Conservation (phyloP, 2,888 invertebrate genomes). For the Agrotis exclamationis region DNA sequence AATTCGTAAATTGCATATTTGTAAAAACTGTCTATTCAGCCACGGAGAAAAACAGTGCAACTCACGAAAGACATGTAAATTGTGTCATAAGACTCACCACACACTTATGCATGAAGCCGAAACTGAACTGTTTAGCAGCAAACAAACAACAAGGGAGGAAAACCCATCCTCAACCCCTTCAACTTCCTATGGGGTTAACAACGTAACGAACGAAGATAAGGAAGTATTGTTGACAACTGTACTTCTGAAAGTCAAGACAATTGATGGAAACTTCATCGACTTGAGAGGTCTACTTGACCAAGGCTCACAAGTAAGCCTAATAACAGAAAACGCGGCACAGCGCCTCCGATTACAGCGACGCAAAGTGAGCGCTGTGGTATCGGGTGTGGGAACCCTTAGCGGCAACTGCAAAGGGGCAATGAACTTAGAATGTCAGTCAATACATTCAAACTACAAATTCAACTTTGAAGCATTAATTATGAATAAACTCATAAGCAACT, state of each 20-base stretch:
- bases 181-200: not conserved
- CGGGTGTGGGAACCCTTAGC: conserved; percentile 21
- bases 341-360: conserved; percentile 26
- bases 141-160: not conserved
- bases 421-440: conserved; percentile 17
- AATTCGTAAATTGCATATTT: not conserved
- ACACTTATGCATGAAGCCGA: conserved; percentile 25
- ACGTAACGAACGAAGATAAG: not conserved
- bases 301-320: no score
- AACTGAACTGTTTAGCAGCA: not conserved
- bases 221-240: conserved; percentile 5
- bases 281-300: not conserved
- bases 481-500: conserved; percentile 14
- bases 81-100: conserved; percentile 19
- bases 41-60: not conserved
- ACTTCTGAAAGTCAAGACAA: conserved; percentile 2
- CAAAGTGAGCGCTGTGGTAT: conserved; percentile 21
- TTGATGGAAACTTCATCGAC: not conserved
- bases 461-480: not conserved
- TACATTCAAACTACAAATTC: conserved; percentile 2
- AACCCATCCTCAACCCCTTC: not conserved
- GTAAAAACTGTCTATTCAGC: not conserved
- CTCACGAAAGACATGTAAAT: not conserved
- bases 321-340: conserved; percentile 33
- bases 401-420: conserved; percentile 33